Base-by-base conservation (phyloP, 2,113 vertebrate genomes). In the Carassius auratus region DNA sequence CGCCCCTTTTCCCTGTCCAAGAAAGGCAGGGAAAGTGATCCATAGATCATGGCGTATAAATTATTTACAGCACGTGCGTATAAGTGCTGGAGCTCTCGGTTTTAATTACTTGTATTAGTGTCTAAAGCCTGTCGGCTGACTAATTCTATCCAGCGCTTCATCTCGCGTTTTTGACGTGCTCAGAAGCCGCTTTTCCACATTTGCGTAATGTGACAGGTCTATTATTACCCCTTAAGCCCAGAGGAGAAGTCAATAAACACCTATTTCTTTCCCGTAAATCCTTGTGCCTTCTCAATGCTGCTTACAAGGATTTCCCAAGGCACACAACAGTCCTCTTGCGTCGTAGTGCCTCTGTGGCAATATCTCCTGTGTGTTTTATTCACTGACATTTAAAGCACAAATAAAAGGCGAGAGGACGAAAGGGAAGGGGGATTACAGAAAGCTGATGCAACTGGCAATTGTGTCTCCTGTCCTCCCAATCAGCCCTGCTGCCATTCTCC, bases 151-250 rank as follows among this genome's bases (percentile, higher is more conserved):
- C 87, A 78, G 89, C 88, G 86, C 88, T 89, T 92, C 92, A 91
- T 92, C 86, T 85, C 73, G 23, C 64, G 88, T 90, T 75, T 86
- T 86, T 78, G 45, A 88, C 83, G 86, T 74, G 74, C 88, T 82
- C 91, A 86, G 91, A 92, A 90, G 90, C 93, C 90, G 93, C 93
- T 94, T 93, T 91, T 93, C 90, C 88, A 90, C 93, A 94, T 95
- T 94, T 95, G 95, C 92, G 93, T 94, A 95, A 95, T 96, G 94
- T 95, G 94, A 95, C 94, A 94, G 94, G 93, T 95, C 94, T 95
- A 95, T 96, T 94, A 95, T 95, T 95, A 95, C 94, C 91, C 93
- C 86, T 91, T 95, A 95, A 95, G 93, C 94, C 94, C 93, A 92
- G 86, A 93, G 94, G 95, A 94, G 93, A 91, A 90, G 93, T 94